Base-by-base conservation (phyloP, 2,888 invertebrate genomes). In the Scrobipalpa atriplicella region DNA sequence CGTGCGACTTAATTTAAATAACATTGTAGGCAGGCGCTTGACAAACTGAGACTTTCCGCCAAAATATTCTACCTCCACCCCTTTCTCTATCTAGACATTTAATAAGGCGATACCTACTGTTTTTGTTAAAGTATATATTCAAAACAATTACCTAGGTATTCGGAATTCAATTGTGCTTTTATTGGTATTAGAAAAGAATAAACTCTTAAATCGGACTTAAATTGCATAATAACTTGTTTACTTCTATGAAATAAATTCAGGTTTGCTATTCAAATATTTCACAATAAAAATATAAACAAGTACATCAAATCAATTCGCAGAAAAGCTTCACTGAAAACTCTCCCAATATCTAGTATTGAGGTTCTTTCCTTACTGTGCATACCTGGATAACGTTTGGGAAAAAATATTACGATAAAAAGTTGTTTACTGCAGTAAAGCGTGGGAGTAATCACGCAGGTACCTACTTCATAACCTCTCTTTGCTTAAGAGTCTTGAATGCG, bases 1-100 rank as follows among this genome's bases (percentile, higher is more conserved):
- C 81, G 79, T 82, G 75, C 77, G 82, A 82, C 82, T 85, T 83
- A 83, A 89, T 89, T 89, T 86, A 85, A 87, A 89, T 86, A 86
- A 82, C 77, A 76, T 80, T 77, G 79, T 77, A 76, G 75, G 74
- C 73, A 78, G 75, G 75, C 75, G 74, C 73, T 76, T 78, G 77
- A 78, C n/a, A 43, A 61, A 62, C 67, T 54, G 64, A 64, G 61
- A 67, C 64, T 51, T 47, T 62, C 18, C 10, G 52, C 18, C 61
- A 21, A 43, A 67, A 65, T 47, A 52, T 71, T 72, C 69, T 72
- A 72, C 71, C 36, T 36, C 29, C 63, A 18, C 36, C 51, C 47
- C 29, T 7, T 8, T 43, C 62, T 21, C 47, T 29, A 21, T 16
- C 63, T 63, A 66, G 62, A 54, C 54, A 41, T 51, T 62, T 47